Evolutionary conservation across 2,113 vertebrate genomes (phyloP).

Genomic region (Strix aluco): DNA sequence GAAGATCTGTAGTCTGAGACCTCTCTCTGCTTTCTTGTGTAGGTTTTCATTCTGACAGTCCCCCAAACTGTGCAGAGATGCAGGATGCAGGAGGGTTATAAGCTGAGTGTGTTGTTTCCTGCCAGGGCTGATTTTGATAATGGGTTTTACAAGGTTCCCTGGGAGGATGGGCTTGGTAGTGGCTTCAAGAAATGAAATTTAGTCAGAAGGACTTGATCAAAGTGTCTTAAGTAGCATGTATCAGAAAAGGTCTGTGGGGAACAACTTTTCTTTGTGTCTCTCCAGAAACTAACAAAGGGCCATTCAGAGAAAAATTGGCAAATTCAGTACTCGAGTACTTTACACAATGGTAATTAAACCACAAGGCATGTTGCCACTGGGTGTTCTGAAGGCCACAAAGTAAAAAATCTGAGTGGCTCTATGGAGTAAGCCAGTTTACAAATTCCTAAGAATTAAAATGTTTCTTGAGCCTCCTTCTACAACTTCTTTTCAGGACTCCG

Average conservation of each 20-base stretch:
- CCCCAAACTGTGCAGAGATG: not conserved
- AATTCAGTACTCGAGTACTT: not conserved
- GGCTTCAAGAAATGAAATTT: not conserved
- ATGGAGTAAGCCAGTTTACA: not conserved
- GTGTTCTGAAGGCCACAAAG: not conserved
- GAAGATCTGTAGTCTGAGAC: not conserved
- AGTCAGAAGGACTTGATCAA: not conserved
- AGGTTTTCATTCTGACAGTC: not conserved
- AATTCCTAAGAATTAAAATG: not conserved
- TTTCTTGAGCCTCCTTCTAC: not conserved
- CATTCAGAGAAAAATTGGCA: not conserved
- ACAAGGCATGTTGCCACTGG: not conserved
- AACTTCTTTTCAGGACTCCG: not conserved
- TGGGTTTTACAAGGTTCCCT: not conserved
- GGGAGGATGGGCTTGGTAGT: not conserved
- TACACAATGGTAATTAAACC: not conserved
- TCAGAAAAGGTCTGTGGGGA: not conserved
- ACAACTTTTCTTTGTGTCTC: not conserved
- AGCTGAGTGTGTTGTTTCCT: not conserved
- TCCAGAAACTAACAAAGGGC: not conserved
- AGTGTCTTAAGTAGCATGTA: not conserved
- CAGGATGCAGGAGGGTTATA: not conserved
- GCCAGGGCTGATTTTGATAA: not conserved
- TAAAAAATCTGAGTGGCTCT: not conserved
- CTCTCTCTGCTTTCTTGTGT: not conserved